Percentiles rank a stretch among this genome's conserved stretches.
Conservation (phyloP, 35 echinoderm and acorn worm species). For the Apostichopus japonicus region DNA sequence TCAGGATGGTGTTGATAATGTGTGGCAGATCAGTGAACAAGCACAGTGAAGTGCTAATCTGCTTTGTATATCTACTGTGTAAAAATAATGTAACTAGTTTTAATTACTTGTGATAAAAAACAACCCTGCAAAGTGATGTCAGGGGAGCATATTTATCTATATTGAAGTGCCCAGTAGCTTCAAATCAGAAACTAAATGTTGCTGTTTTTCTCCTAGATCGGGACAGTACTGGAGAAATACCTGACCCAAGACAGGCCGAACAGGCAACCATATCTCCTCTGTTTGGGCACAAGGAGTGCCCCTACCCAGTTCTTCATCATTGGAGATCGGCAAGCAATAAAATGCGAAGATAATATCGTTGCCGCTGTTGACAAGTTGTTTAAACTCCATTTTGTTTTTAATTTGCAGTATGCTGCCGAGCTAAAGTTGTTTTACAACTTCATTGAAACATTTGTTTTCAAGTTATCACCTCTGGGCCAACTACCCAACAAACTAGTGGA, state of each 20-base stretch:
- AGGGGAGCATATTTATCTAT: too few species aligned
- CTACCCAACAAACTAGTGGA: constrained; percentile 9
- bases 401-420: neutral
- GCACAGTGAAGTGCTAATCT: too few species aligned
- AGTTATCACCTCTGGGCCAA: neutral
- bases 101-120: too few species aligned
- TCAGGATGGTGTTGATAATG: too few species aligned
- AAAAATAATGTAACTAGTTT: too few species aligned
- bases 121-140: too few species aligned
- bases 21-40: too few species aligned
- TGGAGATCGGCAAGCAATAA: neutral
- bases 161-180: too few species aligned
- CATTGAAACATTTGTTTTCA: neutral
- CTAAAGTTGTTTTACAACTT: neutral
- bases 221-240: constrained; percentile 4
- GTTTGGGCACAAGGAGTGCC: neutral
- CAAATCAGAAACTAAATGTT: neutral
- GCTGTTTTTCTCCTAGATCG: neutral
- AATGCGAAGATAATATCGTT: neutral
- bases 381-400: constrained; percentile 14
- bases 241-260: neutral
- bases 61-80: too few species aligned
- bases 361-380: constrained; percentile 13
- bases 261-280: constrained; percentile 4
- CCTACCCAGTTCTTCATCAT: constrained; percentile 20